These are phyloP conservation scores for Pithys albifrons DNA, from an alignment of 2,113 vertebrate species.

Conservation along the genomic window DNA sequence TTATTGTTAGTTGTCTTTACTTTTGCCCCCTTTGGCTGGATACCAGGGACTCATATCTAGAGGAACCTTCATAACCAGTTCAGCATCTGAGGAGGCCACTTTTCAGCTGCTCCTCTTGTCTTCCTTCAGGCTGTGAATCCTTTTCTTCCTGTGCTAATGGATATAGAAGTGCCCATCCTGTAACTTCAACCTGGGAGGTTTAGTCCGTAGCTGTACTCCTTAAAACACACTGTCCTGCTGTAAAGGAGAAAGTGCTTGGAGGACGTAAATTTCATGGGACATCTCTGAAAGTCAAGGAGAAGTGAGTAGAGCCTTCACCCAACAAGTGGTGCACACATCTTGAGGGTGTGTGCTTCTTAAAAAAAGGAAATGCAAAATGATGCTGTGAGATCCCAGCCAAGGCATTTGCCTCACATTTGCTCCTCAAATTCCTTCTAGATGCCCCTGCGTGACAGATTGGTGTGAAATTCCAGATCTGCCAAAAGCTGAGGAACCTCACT, in stretches of 20 bases:
- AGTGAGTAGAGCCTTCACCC: neutral
- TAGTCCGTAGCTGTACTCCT: neutral
- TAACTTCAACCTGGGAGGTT: neutral
- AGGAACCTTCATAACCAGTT: neutral
- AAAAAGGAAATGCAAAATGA: neutral
- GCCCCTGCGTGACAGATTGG: neutral
- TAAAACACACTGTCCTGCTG: neutral
- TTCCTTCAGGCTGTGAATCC: neutral
- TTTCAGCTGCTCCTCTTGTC: neutral
- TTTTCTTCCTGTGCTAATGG: neutral
- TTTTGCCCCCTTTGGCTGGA: neutral
- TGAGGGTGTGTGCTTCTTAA: neutral
- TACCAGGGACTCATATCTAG: neutral
- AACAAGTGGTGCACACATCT: neutral
- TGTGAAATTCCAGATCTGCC: slow-evolving; percentile 16
- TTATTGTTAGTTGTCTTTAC: neutral
- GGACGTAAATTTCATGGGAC: neutral
- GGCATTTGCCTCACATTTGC: neutral
- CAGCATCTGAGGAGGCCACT: neutral
- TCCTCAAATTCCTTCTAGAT: neutral
- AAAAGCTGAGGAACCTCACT: neutral
- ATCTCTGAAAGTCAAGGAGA: neutral
- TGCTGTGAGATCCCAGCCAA: neutral
- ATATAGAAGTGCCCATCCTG: neutral
- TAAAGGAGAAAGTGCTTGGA: neutral